These are phyloP conservation scores for Octopus sinensis DNA, from an alignment of 1,140 invertebrate species.

Conservation along the genomic window DNA sequence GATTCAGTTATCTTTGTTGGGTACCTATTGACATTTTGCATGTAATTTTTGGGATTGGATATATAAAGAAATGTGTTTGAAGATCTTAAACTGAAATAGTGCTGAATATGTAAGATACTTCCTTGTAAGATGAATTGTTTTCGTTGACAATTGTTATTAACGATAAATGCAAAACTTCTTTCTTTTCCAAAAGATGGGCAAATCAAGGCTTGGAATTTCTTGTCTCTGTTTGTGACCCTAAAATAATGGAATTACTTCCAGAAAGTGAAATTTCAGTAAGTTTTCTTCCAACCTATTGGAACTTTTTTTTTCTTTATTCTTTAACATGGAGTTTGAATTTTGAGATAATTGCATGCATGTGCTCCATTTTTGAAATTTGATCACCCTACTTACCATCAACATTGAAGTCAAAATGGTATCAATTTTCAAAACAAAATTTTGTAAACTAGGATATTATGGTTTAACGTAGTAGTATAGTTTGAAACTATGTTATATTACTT, in stretches of 20 bases:
- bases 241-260: conserved; percentile 71
- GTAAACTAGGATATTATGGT: no score
- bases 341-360: not conserved
- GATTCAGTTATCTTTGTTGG: not conserved
- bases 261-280: conserved; percentile 72
- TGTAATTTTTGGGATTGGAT: not conserved
- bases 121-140: not conserved
- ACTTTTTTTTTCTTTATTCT: not conserved
- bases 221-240: conserved; percentile 76
- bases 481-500: no score
- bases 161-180: not conserved
- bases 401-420: no score
- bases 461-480: no score
- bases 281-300: not conserved
- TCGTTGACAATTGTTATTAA: not conserved
- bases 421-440: no score
- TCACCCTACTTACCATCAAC: no score
- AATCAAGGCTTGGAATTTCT: conserved; percentile 76
- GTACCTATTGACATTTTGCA: not conserved
- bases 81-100: not conserved
- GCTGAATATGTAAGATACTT: no score
- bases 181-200: conserved; percentile 43
- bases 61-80: not conserved
- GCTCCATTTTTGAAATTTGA: no score
- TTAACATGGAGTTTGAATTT: not conserved